Conservation (phyloP, 2,113 vertebrate genomes). For the Eptesicus fuscus region DNA sequence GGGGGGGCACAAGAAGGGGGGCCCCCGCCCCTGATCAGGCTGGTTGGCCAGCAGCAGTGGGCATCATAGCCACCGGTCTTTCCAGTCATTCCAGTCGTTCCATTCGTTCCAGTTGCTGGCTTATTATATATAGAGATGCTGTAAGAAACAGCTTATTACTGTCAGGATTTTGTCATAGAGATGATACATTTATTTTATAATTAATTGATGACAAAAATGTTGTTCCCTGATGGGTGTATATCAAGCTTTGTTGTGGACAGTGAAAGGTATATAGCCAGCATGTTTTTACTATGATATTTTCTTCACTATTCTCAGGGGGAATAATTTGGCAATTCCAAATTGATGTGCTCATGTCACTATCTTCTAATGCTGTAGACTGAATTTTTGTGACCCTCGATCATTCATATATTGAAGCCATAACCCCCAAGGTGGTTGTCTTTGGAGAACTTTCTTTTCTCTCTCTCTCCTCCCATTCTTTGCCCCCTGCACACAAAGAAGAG, state of each 20-base stretch:
- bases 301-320: background rate
- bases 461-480: background rate
- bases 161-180: background rate
- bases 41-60: too few relatives aligned
- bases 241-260: background rate
- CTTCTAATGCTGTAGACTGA: background rate
- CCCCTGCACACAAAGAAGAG: background rate
- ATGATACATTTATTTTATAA: slow-evolving; percentile 19
- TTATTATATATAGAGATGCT: background rate
- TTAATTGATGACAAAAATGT: background rate
- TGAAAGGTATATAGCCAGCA: background rate
- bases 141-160: background rate
- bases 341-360: rapidly evolving
- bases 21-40: too few relatives aligned
- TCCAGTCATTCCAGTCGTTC: too few relatives aligned
- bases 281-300: background rate
- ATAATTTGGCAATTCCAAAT: background rate
- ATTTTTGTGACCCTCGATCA: background rate
- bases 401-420: background rate
- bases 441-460: background rate
- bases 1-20: too few relatives aligned
- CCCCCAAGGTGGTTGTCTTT: background rate
- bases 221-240: background rate
- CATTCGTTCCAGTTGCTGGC: too few relatives aligned
- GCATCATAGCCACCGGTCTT: too few relatives aligned